Base-by-base conservation (phyloP, 2,888 invertebrate species). In the Brachyptera risi region DNA sequence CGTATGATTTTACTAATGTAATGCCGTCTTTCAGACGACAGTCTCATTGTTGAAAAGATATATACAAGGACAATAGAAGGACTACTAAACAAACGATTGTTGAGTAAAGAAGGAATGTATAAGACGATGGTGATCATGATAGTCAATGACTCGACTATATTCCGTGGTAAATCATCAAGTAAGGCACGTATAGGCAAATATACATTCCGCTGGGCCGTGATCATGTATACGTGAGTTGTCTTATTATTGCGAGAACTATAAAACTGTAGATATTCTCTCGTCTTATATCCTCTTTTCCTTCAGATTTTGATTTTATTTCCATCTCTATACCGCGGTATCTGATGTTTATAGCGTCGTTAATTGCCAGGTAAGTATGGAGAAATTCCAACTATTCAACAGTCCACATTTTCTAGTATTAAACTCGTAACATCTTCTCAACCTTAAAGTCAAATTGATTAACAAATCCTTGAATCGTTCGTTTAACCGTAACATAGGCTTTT, bases 1-100 rank as follows among this genome's bases (percentile, higher is more conserved):
- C n/a, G 19, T 19, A n/a, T 37, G 37, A 54, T 31, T 47, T 11
- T 54, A 54, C 54, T 54, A 54, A 54, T 54, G 54, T 54, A 54
- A 37, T 35, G 37, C 19, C 35, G 54, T 54, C 54, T 21, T 17
- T 21, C 21, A 37, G 54, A 19, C 37, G 54, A 54, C 54, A 54
- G 54, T 4, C 21, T 7, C 31, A 37, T 35, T 35, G 35, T 37
- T 54, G 54, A 54, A 37, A 54, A 54, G 54, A 35, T n/a, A n/a
- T n/a, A n/a, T 24, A 37, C 35, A 54, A 54, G 54, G 54, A 54
- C 54, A 54, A 54, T 54, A 37, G 54, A 54, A 54, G 15, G 21
- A 54, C 54, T 54, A 35, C 37, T 37, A 54, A 54, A 54, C 54
- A 54, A 54, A 54, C 37, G 54, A 23, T 54, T 37, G 37, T 54